Percentiles rank a stretch among this genome's conserved stretches.
Conservation (phyloP, 2,797 vertebrate species). For the Phataginus tetradactyla region DNA sequence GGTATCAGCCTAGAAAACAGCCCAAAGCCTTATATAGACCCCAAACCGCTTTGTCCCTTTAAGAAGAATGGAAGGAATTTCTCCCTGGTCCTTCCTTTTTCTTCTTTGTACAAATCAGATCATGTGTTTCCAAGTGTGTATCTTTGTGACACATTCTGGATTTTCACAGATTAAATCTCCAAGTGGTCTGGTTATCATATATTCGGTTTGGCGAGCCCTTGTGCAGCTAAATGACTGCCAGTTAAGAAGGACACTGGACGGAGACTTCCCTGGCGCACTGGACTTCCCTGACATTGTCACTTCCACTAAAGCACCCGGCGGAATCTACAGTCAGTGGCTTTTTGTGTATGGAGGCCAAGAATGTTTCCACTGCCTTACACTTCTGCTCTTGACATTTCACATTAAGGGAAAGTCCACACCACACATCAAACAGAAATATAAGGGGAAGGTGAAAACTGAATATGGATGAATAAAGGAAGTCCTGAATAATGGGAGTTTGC, state of each 20-base stretch:
- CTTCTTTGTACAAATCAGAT: not conserved
- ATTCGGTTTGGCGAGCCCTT: not conserved
- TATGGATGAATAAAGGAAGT: conserved; percentile 60
- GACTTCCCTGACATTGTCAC: not conserved
- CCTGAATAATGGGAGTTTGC: conserved; percentile 66
- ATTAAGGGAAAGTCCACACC: conserved; percentile 62
- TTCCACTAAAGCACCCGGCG: not conserved
- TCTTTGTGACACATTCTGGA: not conserved
- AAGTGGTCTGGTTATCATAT: not conserved
- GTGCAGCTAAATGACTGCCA: not conserved
- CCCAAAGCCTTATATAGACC: not conserved
- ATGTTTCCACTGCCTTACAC: not conserved
- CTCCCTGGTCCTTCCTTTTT: not conserved
- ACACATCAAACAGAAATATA: conserved; percentile 60
- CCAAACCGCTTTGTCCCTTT: not conserved
- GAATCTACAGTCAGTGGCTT: not conserved
- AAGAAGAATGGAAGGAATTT: not conserved
- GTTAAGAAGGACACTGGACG: not conserved
- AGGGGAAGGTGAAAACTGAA: conserved; percentile 33
- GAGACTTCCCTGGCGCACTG: not conserved
- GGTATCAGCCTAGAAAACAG: not conserved
- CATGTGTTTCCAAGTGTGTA: not conserved
- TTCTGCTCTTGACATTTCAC: not conserved
- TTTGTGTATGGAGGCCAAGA: not conserved
- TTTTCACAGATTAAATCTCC: not conserved